These are phyloP conservation scores for Agrypnia vestita DNA, from an alignment of 1,140 invertebrate genomes.

Conservation along the genomic window DNA sequence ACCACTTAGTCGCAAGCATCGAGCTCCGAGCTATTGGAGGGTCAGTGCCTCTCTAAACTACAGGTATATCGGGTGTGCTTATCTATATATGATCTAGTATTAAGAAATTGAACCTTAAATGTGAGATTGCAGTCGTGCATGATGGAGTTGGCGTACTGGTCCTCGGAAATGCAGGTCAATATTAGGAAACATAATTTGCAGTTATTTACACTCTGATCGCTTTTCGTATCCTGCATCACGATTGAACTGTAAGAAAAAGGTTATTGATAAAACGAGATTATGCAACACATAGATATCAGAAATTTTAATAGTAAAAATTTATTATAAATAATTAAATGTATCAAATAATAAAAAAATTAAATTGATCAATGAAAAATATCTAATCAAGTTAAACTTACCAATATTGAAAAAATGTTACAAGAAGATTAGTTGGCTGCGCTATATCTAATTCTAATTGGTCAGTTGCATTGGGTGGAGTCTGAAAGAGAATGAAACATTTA, in stretches of 20 bases:
- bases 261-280: too few species aligned
- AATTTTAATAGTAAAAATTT: too few species aligned
- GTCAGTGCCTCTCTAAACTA: too few species aligned
- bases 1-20: too few species aligned
- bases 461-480: conserved; percentile 69
- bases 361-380: too few species aligned
- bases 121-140: conserved; percentile 97
- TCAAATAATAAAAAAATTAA: too few species aligned
- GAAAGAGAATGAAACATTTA: conserved; percentile 61
- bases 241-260: conserved; percentile 82
- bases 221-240: conserved; percentile 95
- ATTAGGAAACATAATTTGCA: conserved; percentile 96
- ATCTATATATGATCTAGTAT: too few species aligned
- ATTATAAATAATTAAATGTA: too few species aligned
- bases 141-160: conserved; percentile 97
- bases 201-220: conserved; percentile 89
- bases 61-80: too few species aligned
- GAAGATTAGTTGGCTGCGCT: conserved; percentile 90
- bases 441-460: conserved; percentile 72
- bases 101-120: conserved; percentile 83
- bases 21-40: too few species aligned
- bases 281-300: too few species aligned
- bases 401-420: conserved; percentile 97
- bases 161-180: conserved; percentile 95
- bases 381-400: conserved; percentile 79